Evolutionary conservation across 2,113 vertebrate genomes (phyloP), one percentile per base, ranked within the genome.

Genomic region (Microcebus ravelobensis): DNA sequence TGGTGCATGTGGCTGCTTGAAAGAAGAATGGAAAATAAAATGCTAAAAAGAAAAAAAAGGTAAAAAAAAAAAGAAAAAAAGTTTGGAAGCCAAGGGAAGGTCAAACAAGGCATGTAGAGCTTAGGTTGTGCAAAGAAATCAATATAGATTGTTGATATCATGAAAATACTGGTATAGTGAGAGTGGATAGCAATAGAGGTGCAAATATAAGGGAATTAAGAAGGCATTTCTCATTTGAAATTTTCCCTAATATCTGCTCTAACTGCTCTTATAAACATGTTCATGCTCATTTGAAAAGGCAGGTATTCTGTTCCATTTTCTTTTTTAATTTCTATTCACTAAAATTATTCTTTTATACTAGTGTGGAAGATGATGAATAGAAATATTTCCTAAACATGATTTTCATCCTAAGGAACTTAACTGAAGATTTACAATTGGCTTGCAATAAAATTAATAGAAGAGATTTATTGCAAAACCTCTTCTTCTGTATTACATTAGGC

Each of bases 381-480:
- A 73, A 88, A 86, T 57, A 65, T 79, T 91, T 83, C 48, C 86
- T 70, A 96, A 96, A 80, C 61, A 83, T 83, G 76, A 82, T 73
- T 79, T 94, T 91, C 23, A 80, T 73, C 14, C 91, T 83, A 27
- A 67, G 61, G 45, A 94, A 73, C 83, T 74, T 74, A 91, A 73
- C 18, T 50, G 61, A 36, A 91, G 82, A 59, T 94, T 88, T 90
- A 87, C 68, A 88, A 52, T 20, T 88, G 82, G 15, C 67, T 91
- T 84, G 34, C 79, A 82, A 88, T 86, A 83, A 93, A 96, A 96
- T 94, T 88, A 96, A 96, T 48, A 90, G 91, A 70, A 42, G 39
- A 84, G 93, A 96, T 92, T 79, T 82, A 89, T 73, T 36, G 15
- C 52, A 61, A 85, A 89, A 11, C 1, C 11, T 6, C 39, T 77